Evolutionary conservation across 2,888 invertebrate species (phyloP).

Genomic region (Drosophila mettleri): DNA sequence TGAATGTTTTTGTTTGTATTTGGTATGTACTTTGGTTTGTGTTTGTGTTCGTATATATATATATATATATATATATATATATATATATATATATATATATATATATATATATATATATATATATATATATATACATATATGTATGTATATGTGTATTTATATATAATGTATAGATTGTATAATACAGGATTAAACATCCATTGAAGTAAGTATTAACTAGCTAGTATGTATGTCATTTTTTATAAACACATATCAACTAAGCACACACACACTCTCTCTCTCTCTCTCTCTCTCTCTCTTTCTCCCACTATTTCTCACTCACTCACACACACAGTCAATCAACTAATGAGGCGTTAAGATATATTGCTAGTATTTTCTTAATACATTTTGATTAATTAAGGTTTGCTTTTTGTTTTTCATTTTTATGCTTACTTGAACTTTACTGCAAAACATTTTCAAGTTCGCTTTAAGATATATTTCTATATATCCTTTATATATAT

Average conservation of each 20-base stretch:
- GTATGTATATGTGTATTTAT: no score
- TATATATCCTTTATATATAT: conserved; percentile 6
- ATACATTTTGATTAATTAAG: conserved; percentile 56
- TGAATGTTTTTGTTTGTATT: conserved; percentile 38
- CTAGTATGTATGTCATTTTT: conserved; percentile 26
- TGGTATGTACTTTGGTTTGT: conserved; percentile 30
- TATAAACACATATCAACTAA: conserved; percentile 3
- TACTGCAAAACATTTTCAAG: not conserved
- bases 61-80: conserved; percentile 38
- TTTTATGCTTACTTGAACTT: not conserved
- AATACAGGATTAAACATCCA: conserved; percentile 48
- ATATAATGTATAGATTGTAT: conserved; percentile 39
- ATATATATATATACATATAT: conserved; percentile 43
- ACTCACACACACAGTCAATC: conserved; percentile 8
- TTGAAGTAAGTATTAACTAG: conserved; percentile 35
- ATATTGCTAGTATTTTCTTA: conserved; percentile 49
- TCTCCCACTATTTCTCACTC: no score
- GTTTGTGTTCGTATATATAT: conserved; percentile 40
- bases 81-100: conserved; percentile 40
- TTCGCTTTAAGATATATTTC: conserved; percentile 7
- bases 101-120: conserved; percentile 38
- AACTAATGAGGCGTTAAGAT: conserved; percentile 43
- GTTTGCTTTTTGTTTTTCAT: conserved; percentile 8
- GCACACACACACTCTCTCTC: conserved; percentile 18
- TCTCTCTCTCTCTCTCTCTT: conserved; percentile 14